phyloP scores from a whole-genome alignment of 2,113 vertebrate species.

The Dasypus novemcinctus region DNA sequence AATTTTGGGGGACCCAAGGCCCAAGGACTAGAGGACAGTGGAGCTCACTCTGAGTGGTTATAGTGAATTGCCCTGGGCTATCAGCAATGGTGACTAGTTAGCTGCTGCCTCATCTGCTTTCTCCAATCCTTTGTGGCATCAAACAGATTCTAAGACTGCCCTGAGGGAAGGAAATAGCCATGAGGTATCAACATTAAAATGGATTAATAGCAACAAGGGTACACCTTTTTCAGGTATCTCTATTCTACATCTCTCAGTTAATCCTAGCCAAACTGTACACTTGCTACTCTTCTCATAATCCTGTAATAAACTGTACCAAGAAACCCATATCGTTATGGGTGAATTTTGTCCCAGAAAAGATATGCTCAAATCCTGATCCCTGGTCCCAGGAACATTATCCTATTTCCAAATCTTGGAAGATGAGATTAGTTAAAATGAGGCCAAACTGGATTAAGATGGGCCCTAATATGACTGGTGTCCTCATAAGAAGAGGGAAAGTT shows the following conservation, averaged over 20 bases:
- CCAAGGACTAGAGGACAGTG: neutral
- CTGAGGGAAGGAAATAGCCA: neutral
- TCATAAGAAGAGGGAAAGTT: too few relatives aligned
- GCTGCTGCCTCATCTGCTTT: neutral
- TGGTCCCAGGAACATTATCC: too few relatives aligned
- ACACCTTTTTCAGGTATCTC: neutral
- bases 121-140: neutral
- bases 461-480: too few relatives aligned
- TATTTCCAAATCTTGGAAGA: too few relatives aligned
- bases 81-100: neutral
- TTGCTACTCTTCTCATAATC: neutral
- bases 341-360: too few relatives aligned
- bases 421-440: too few relatives aligned
- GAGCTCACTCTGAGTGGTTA: neutral
- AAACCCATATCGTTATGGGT: neutral
- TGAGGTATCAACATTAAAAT: neutral
- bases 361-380: too few relatives aligned
- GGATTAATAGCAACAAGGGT: neutral
- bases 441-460: too few relatives aligned
- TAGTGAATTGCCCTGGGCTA: neutral
- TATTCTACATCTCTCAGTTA: neutral
- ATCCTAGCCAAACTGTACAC: neutral
- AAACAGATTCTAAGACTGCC: neutral
- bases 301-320: constrained; percentile 8
- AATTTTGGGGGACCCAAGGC: neutral